Conservation (phyloP, 2,113 vertebrate genomes). For the Thinocorus orbignyianus region DNA sequence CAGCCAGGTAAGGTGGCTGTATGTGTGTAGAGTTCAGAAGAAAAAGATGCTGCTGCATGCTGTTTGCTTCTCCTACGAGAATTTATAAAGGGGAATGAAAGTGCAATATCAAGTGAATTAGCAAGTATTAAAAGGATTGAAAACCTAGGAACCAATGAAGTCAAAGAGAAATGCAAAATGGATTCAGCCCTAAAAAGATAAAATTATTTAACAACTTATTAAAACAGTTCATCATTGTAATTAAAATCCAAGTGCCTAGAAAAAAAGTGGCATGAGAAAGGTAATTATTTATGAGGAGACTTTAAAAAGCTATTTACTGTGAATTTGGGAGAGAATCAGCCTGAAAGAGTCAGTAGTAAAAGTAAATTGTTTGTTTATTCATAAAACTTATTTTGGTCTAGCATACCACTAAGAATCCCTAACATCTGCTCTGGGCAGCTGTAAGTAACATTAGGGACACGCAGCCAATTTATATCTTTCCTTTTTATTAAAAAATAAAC, state of each 20-base stretch:
- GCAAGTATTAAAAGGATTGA: constrained; percentile 16
- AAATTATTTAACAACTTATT: constrained; percentile 67
- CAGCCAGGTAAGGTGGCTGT: neutral
- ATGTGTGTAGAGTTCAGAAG: neutral
- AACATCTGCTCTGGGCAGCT: constrained; percentile 55
- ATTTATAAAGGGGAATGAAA: neutral
- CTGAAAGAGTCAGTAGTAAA: constrained; percentile 33
- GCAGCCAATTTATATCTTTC: constrained; percentile 57
- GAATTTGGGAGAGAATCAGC: constrained; percentile 42
- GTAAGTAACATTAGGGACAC: constrained; percentile 58
- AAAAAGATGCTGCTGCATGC: neutral
- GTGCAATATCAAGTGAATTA: neutral
- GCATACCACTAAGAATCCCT: constrained; percentile 33
- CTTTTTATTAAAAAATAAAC: constrained; percentile 83
- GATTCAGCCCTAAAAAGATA: constrained; percentile 27
- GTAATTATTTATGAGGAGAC: constrained; percentile 67
- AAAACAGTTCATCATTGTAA: constrained; percentile 69
- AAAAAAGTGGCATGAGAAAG: constrained; percentile 51
- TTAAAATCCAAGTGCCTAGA: constrained; percentile 52
- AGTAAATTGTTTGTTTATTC: constrained; percentile 59
- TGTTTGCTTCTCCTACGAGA: neutral
- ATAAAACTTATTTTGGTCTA: constrained; percentile 54
- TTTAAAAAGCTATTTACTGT: constrained; percentile 41
- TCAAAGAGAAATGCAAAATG: constrained; percentile 4
- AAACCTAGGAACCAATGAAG: neutral